Conservation (phyloP, 2,113 vertebrate genomes). For the Cygnus atratus region DNA sequence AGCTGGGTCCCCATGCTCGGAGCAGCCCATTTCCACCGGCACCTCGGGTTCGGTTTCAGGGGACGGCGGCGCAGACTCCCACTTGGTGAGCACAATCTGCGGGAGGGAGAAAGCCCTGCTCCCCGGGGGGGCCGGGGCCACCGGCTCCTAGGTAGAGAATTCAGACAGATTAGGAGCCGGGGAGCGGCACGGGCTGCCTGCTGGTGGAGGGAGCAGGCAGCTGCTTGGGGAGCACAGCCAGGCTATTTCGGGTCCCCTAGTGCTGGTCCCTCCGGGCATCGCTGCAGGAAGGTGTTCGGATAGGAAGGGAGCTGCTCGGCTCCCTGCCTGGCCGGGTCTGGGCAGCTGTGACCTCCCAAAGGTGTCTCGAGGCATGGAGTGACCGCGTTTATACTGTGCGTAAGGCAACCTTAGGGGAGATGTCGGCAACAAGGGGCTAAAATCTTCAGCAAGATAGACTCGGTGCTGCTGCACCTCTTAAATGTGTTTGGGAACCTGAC, state of each 20-base stretch:
- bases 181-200: background rate
- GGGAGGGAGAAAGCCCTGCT: slow-evolving; percentile 76
- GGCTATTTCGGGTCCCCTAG: background rate
- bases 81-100: slow-evolving; percentile 85
- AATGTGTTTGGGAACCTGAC: rapidly evolving
- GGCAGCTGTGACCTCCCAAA: rapidly evolving
- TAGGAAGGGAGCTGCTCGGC: background rate
- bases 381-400: rapidly evolving
- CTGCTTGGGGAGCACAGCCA: background rate
- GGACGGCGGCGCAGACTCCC: slow-evolving; percentile 69
- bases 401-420: background rate
- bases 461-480: rapidly evolving
- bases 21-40: background rate
- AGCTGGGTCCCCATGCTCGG: background rate
- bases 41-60: slow-evolving; percentile 58
- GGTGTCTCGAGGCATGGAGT: rapidly evolving
- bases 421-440: background rate
- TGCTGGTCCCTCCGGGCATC: rapidly evolving
- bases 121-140: slow-evolving; percentile 28
- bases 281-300: background rate
- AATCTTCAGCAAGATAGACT: rapidly evolving
- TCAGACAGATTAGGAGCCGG: slow-evolving; percentile 41
- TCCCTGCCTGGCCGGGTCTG: background rate
- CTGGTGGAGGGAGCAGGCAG: background rate
- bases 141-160: slow-evolving; percentile 58